These are phyloP conservation scores for Prunella himalayana DNA, from an alignment of 2,113 vertebrate species.

Conservation along the genomic window DNA sequence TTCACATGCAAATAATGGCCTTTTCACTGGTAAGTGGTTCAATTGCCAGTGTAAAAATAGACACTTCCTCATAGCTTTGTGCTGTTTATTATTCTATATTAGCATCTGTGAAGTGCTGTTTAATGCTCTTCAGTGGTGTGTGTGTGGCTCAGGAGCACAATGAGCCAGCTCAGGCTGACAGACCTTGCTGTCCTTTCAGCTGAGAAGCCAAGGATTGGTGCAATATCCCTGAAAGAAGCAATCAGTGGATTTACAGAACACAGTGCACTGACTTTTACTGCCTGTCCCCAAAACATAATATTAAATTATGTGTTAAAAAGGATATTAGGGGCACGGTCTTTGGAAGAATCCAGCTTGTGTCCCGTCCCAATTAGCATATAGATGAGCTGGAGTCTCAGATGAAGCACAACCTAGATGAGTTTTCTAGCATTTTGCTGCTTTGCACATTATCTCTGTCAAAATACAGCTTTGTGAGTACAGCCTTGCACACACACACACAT, in stretches of 20 bases:
- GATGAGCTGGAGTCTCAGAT: conserved; percentile 63
- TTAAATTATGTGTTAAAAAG: conserved; percentile 73
- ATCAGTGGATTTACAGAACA: conserved; percentile 56
- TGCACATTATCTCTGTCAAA: neutral
- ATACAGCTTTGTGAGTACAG: neutral
- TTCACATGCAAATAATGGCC: conserved; percentile 12
- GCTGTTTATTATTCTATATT: neutral
- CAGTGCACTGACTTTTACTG: conserved; percentile 32
- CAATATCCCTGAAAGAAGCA: conserved; percentile 47
- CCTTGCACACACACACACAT: neutral
- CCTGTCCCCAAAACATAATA: conserved; percentile 60
- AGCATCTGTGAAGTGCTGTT: neutral
- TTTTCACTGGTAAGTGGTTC: conserved; percentile 8
- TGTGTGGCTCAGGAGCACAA: neutral
- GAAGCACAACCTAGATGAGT: conserved; percentile 19
- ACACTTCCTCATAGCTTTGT: neutral
- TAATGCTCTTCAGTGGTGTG: neutral
- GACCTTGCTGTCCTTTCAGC: conserved; percentile 17
- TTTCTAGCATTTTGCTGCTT: conserved; percentile 22
- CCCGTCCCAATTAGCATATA: conserved; percentile 69
- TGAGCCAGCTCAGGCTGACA: conserved; percentile 32
- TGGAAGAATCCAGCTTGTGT: conserved; percentile 32
- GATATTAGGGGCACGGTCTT: conserved; percentile 53
- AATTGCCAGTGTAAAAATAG: neutral
- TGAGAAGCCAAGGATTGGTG: conserved; percentile 3